Conservation (phyloP, 2,113 vertebrate species). For the Sander vitreus region DNA sequence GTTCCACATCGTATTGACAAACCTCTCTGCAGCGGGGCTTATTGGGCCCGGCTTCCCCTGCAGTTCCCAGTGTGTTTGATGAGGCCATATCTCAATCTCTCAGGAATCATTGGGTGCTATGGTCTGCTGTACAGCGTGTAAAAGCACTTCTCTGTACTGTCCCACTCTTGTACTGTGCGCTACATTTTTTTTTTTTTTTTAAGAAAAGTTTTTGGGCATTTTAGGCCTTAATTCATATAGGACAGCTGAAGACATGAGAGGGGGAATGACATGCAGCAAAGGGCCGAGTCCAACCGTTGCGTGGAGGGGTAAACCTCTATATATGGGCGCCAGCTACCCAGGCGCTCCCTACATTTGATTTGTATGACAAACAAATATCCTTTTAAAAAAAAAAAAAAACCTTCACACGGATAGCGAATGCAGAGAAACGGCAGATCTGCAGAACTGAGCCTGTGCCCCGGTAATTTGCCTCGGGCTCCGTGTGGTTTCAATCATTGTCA, state of each 20-base stretch:
- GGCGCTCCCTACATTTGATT: too few species aligned
- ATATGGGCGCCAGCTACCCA: too few species aligned
- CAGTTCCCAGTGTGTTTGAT: conserved; percentile 50
- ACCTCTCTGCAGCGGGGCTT: conserved; percentile 41
- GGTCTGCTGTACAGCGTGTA: not conserved
- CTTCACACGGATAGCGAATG: conserved; percentile 28
- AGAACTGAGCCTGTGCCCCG: conserved; percentile 47
- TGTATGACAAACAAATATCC: conserved; percentile 51
- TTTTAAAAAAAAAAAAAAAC: too few species aligned
- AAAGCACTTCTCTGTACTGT: not conserved
- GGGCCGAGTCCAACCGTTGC: too few species aligned
- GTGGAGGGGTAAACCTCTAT: too few species aligned
- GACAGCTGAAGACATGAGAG: too few species aligned
- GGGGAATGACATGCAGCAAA: too few species aligned
- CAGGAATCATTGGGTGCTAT: conserved; percentile 9
- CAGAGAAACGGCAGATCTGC: conserved; percentile 40
- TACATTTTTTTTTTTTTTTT: too few species aligned
- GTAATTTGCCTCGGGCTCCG: conserved; percentile 66
- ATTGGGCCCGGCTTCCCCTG: conserved; percentile 40
- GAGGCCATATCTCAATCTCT: conserved; percentile 35
- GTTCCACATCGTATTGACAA: conserved; percentile 62
- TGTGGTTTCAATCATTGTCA: conserved; percentile 77
- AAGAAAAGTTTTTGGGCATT: not conserved
- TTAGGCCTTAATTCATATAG: too few species aligned
- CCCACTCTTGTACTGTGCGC: not conserved